Conservation (phyloP, 2,113 vertebrate genomes). For the Hippocampus comes region DNA sequence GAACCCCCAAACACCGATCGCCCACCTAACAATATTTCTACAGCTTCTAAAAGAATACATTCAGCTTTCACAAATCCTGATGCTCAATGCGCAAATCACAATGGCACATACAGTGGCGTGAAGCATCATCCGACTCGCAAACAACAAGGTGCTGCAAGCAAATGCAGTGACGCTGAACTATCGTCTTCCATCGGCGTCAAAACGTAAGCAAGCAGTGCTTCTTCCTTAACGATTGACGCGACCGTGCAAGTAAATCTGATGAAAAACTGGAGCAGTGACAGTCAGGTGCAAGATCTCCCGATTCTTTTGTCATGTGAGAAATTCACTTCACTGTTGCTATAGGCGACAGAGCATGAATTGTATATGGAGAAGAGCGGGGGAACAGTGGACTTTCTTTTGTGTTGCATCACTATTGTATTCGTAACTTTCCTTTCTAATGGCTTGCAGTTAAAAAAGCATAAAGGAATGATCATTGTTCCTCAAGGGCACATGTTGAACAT, state of each 20-base stretch:
- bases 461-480: not conserved
- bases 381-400: not conserved
- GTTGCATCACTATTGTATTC: not conserved
- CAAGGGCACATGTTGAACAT: not conserved
- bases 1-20: constrained; percentile 20
- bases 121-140: constrained; percentile 21
- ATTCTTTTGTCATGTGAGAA: constrained; percentile 23
- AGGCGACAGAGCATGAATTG: constrained; percentile 28
- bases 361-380: constrained; percentile 10
- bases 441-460: not conserved
- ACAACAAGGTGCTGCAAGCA: constrained; percentile 11
- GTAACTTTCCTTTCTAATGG: not conserved
- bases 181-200: constrained; percentile 51
- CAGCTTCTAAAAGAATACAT: constrained; percentile 26
- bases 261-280: constrained; percentile 14
- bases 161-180: constrained; percentile 45
- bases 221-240: constrained; percentile 36
- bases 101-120: not conserved
- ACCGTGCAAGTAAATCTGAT: constrained; percentile 23
- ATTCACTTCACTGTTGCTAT: constrained; percentile 22
- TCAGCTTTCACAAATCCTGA: constrained; percentile 10
- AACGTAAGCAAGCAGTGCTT: constrained; percentile 25
- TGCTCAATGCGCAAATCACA: constrained; percentile 17
- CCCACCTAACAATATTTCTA: constrained; percentile 25
- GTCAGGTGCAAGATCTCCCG: constrained; percentile 21